Evolutionary conservation across 1,140 invertebrate species (phyloP), one percentile per base, ranked within the genome.

Genomic region (Drosophila nasuta): DNA sequence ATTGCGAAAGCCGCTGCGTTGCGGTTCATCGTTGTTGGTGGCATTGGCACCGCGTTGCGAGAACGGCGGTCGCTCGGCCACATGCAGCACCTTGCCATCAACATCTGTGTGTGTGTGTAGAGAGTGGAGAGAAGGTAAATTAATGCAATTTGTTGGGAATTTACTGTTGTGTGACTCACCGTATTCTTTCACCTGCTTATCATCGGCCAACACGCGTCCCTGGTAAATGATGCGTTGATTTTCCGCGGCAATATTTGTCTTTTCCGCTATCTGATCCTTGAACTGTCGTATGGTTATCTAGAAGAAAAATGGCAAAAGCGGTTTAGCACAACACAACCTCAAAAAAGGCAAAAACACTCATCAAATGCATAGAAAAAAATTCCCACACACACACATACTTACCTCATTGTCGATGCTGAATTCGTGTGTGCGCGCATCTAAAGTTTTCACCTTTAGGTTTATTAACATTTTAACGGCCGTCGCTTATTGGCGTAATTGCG

Each of bases 221-320:
- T 97, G 98, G 93, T 97, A 98, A 75, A 99, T 99, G 28, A 99
- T 94, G 70, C 98, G 94, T 91, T 98, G 97, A 17, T 96, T 95
- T 64, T 97, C 96, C 28, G 95, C 95, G 35, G 96, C 93, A 77
- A 98, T 96, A 63, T 95, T 95, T 33, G 97, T 95, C 48, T 95
- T 94, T 57, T 95, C 95, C 10, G 95, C 94, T 80, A 98, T 98
- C 79, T 95, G 94, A 79, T 97, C 95, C 93, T 99, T 99, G 80
- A 98, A 97, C 87, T 97, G 94, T 63, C 95, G 94, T 20, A 99
- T 96, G 41, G 97, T 98, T 45, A 96, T 96, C 97, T 98, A 25
- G 0, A 25, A 25, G 20, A 25, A 25, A 25, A 25, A 25, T 25
- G 20, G 93, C 64, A 58, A 41, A 43, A 48, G 64, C 38, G 59